Conservation (phyloP, 2,888 invertebrate species). For the Ditylenchus weischeri region DNA sequence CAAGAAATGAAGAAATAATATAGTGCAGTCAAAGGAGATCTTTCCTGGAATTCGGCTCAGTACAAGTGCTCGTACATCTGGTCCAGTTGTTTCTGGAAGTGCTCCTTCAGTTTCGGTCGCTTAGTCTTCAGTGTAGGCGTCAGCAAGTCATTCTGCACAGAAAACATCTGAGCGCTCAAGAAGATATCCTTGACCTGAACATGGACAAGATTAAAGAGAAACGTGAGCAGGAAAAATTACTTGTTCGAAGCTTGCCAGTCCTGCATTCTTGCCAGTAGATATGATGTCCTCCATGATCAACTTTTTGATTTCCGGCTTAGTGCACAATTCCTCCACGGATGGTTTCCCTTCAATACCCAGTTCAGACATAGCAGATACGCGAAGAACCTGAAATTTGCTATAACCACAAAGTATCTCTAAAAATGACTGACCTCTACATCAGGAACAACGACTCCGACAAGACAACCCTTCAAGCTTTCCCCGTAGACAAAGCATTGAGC, state of each 20-base stretch:
- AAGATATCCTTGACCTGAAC: conserved; percentile 75
- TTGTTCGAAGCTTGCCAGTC: conserved; percentile 87
- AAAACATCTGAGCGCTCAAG: conserved; percentile 88
- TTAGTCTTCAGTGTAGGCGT: conserved; percentile 94
- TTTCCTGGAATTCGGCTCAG: conserved; percentile 13
- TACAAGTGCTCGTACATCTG: conserved; percentile 47
- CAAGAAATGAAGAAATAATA: too few relatives aligned
- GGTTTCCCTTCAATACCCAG: conserved; percentile 12
- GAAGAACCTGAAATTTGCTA: conserved; percentile 34
- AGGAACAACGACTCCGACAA: conserved; percentile 89
- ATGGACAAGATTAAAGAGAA: too few relatives aligned
- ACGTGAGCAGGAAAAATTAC: conserved; percentile 24
- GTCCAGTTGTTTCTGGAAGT: conserved; percentile 40
- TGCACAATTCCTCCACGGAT: conserved; percentile 46
- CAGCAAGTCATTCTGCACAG: conserved; percentile 89
- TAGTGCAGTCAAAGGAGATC: too few relatives aligned
- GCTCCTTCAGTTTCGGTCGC: conserved; percentile 67
- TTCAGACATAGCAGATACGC: conserved; percentile 11
- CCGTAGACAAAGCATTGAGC: conserved; percentile 94
- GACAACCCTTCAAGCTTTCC: conserved; percentile 86
- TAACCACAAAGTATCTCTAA: conserved; percentile 61
- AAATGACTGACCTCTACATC: conserved; percentile 85
- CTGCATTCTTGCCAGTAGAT: conserved; percentile 80
- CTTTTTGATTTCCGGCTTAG: conserved; percentile 71
- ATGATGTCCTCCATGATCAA: conserved; percentile 84